Conservation (phyloP, 2,113 vertebrate species). For the Cebus imitator region DNA sequence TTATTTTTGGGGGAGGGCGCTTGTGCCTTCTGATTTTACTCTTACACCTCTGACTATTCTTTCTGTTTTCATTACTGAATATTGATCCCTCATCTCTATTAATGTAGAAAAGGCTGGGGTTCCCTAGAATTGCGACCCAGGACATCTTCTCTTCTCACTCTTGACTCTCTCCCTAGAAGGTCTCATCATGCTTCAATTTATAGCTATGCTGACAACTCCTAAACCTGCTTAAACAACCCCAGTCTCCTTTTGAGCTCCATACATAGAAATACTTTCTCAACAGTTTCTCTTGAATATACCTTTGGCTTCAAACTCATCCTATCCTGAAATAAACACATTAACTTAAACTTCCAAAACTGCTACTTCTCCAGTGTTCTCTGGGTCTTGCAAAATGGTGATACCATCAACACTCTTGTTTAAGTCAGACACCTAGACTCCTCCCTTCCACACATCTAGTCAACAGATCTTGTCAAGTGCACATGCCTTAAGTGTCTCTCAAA, state of each 20-base stretch:
- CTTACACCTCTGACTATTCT: background rate
- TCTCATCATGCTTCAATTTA: background rate
- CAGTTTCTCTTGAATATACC: background rate
- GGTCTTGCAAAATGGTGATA: background rate
- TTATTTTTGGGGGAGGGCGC: background rate
- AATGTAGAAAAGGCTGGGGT: background rate
- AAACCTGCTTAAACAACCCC: background rate
- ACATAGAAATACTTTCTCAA: background rate
- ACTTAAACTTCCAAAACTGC: background rate
- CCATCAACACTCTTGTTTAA: background rate
- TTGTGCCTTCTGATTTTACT: background rate
- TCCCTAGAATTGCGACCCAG: background rate
- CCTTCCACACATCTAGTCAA: background rate
- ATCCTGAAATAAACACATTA: background rate
- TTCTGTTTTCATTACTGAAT: background rate
- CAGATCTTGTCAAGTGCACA: background rate
- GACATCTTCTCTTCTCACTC: background rate
- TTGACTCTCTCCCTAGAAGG: background rate
- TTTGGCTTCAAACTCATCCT: background rate
- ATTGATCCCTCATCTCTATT: background rate
- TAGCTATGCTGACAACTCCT: background rate
- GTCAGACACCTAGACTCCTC: background rate
- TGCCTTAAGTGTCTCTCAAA: background rate
- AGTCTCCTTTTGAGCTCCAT: background rate
- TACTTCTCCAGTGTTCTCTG: background rate